These are phyloP conservation scores for Podotricha telesiphe DNA, from an alignment of 2,888 invertebrate species.

Conservation along the genomic window DNA sequence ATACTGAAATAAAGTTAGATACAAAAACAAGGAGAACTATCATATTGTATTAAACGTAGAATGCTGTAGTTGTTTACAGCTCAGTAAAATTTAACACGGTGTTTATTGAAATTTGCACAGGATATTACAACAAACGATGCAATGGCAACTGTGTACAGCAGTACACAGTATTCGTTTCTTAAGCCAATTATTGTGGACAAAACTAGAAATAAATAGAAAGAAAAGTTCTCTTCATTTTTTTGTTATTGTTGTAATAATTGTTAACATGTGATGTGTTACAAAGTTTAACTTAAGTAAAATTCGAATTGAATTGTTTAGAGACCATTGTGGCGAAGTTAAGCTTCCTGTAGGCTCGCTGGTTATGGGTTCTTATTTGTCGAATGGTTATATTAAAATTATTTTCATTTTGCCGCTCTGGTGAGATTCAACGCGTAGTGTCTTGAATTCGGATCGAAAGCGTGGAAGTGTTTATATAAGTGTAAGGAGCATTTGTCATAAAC, in stretches of 20 bases:
- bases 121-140: slow-evolving; percentile 8
- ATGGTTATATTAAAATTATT: too few species aligned
- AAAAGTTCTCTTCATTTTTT: not conserved
- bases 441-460: too few species aligned
- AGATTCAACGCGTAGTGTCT: too few species aligned
- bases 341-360: too few species aligned
- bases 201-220: not conserved
- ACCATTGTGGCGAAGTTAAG: too few species aligned
- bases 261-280: not conserved
- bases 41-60: not conserved
- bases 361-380: too few species aligned
- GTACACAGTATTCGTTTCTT: slow-evolving; percentile 7
- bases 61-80: not conserved
- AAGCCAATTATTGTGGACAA: slow-evolving; percentile 7
- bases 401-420: too few species aligned
- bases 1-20: not conserved
- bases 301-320: too few species aligned
- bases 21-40: not conserved
- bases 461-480: too few species aligned
- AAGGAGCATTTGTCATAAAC: too few species aligned
- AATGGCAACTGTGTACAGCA: not conserved
- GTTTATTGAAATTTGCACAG: slow-evolving; percentile 18
- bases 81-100: slow-evolving; percentile 6
- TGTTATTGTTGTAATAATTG: not conserved
- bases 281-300: too few species aligned